Percentiles rank a stretch among this genome's conserved stretches.
Evolutionary conservation across 2,888 invertebrate genomes (phyloP).

Genomic region (Heteromurus nitidus): DNA sequence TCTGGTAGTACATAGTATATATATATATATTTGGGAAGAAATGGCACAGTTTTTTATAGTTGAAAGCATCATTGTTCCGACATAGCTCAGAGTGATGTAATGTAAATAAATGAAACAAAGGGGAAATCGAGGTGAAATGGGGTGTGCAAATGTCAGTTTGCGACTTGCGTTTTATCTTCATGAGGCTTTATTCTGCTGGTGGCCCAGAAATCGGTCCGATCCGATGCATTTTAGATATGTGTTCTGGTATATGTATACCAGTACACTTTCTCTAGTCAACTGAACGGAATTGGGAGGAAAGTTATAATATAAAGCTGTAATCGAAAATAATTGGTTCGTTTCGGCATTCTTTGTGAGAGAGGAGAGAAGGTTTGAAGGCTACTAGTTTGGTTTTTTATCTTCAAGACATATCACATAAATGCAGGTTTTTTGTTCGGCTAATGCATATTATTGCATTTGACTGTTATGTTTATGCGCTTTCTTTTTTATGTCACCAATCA

Average conservation of each 20-base stretch:
- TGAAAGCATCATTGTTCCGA: background rate
- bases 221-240: background rate
- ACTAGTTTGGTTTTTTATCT: background rate
- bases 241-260: background rate
- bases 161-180: conserved; percentile 5
- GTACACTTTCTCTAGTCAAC: background rate
- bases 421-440: no score
- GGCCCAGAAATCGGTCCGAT: background rate
- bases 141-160: conserved; percentile 44
- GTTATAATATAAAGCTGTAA: background rate
- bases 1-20: no score
- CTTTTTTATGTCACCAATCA: no score
- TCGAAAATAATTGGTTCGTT: background rate
- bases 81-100: background rate
- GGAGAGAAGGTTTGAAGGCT: background rate
- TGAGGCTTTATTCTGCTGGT: background rate
- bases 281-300: background rate
- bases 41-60: background rate
- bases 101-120: conserved; percentile 44
- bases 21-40: background rate
- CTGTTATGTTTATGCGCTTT: no score
- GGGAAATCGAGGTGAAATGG: conserved; percentile 37
- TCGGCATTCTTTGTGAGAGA: background rate
- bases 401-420: background rate
- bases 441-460: no score